Base-by-base conservation (phyloP, 2,888 invertebrate species). In the Syrphus vitripennis region DNA sequence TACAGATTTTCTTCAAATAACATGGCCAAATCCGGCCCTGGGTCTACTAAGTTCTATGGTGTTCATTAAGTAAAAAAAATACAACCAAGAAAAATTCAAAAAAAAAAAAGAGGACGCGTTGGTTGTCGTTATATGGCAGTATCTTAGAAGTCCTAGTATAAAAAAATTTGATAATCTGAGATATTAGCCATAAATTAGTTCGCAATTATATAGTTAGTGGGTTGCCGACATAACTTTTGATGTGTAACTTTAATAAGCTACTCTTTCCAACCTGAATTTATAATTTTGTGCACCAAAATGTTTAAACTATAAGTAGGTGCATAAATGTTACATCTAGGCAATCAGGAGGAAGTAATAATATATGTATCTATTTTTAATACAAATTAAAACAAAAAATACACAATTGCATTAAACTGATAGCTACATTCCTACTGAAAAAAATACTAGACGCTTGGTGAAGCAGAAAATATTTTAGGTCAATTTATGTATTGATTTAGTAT, bases 131-230 rank as follows among this genome's bases (percentile, higher is more conserved):
- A 55, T 72, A 67, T 81, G 84, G 84, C 79, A 65, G 72, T 55
- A 69, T 67, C 67, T 67, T 76, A 40, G 55, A 81, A 76, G 71
- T 69, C 76, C 74, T 71, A 79, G 83, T 83, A 70, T 48, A 65
- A 75, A n/a, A 75, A 65, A 71, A 63, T 7, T 31, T 37, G 34
- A 53, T 84, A 65, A 59, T 80, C 71, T 50, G 16, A 50, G 26
- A 59, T 72, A 84, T 80, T 77, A 69, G 42, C 67, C 69, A 69
- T 76, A 84, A 81, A 80, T 76, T 67, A 83, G 65, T 21, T 71
- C 57, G 74, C 70, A 83, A 74, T 72, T 80, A 80, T 80, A 80
- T 53, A 50, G 71, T 34, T 29, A 21, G 63, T 63, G 31, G 50
- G n/a, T 42, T 53, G 53, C 10, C 19, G 53, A 53, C 37, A 31